Evolutionary conservation across 2,797 vertebrate genomes (phyloP).

Genomic region (Rhinogobio ventralis): DNA sequence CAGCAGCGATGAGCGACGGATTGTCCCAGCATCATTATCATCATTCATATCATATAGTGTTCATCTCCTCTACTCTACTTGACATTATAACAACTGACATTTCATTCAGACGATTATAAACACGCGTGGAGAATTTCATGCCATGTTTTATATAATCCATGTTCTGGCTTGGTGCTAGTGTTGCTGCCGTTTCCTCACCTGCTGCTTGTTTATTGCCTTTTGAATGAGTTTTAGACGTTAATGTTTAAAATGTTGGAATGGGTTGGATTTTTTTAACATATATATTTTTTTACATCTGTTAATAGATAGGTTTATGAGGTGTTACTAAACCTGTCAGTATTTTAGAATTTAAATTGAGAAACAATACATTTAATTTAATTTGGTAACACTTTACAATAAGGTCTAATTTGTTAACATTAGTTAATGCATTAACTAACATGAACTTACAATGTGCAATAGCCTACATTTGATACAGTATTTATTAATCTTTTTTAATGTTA

Average conservation of each 20-base stretch:
- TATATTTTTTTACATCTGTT: not conserved
- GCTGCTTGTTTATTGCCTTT: not conserved
- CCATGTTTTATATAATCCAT: not conserved
- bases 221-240: not conserved
- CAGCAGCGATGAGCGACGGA: not conserved
- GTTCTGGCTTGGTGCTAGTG: not conserved
- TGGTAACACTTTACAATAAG: no score
- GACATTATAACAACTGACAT: conserved; percentile 11
- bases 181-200: not conserved
- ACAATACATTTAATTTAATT: no score
- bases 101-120: not conserved
- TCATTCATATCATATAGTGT: not conserved
- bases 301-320: not conserved
- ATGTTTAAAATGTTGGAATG: not conserved
- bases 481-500: no score
- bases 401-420: no score
- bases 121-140: not conserved
- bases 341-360: not conserved
- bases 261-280: not conserved
- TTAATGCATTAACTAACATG: no score
- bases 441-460: no score
- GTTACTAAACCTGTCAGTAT: not conserved
- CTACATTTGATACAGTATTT: no score
- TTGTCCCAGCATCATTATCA: conserved; percentile 3
- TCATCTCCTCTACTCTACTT: not conserved